Conservation (phyloP, 2,888 invertebrate genomes). For the Hypsopygia costalis region DNA sequence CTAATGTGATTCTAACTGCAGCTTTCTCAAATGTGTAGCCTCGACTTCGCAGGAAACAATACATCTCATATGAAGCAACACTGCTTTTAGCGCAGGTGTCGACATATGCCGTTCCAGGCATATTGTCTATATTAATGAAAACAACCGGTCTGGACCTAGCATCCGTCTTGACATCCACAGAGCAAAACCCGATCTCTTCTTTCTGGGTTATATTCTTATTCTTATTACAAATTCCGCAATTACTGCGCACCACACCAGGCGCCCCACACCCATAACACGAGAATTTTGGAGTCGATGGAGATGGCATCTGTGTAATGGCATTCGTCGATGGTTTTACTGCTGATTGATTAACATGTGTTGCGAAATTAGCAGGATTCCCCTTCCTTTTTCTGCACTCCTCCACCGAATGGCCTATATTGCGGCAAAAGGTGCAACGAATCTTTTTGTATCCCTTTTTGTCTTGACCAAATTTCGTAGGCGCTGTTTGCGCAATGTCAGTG, state of each 20-base stretch:
- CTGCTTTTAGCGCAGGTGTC: constrained; percentile 14
- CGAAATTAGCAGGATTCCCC: not conserved
- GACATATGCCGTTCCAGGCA: constrained; percentile 6
- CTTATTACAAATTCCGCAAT: not conserved
- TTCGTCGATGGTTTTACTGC: not conserved
- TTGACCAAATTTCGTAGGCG: too few relatives aligned
- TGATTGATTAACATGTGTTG: not conserved
- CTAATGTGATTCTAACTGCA: not conserved
- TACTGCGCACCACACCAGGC: constrained; percentile 15
- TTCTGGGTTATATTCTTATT: not conserved
- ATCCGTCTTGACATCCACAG: too few relatives aligned
- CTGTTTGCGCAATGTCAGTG: too few relatives aligned
- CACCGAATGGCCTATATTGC: not conserved
- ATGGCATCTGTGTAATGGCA: not conserved
- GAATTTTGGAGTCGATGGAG: not conserved
- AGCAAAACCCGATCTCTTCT: not conserved
- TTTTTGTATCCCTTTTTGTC: too few relatives aligned
- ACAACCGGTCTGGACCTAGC: not conserved
- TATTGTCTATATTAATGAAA: not conserved
- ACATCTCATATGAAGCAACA: constrained; percentile 10
- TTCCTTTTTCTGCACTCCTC: not conserved
- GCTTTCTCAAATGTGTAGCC: constrained; percentile 5
- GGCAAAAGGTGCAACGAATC: not conserved
- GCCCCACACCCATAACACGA: constrained; percentile 22
- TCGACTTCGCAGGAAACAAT: not conserved